A percentile compares a stretch with the other conserved stretches of the same genome.
Conservation (phyloP, 1,140 invertebrate genomes). For the Leucophenga varia region DNA sequence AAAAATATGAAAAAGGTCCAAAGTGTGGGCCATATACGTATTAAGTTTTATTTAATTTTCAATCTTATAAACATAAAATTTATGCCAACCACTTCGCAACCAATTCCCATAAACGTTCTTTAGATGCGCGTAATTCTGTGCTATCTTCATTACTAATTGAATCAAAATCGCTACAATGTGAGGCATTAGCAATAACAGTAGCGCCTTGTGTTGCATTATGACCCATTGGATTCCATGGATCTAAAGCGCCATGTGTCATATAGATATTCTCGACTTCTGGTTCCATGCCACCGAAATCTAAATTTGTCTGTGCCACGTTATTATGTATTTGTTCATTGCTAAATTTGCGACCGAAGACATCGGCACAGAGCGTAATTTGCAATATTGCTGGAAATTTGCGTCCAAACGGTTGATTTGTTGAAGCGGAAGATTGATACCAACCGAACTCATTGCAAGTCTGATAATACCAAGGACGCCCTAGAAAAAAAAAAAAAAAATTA, state of each 20-base stretch:
- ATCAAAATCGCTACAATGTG: slow-evolving; percentile 75
- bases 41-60: background rate
- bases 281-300: slow-evolving; percentile 61
- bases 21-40: background rate
- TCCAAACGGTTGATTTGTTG: slow-evolving; percentile 66
- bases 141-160: slow-evolving; percentile 59
- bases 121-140: slow-evolving; percentile 62
- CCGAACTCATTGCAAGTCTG: slow-evolving; percentile 85
- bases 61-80: no score
- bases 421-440: slow-evolving; percentile 75
- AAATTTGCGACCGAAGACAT: slow-evolving; percentile 65
- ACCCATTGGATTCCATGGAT: slow-evolving; percentile 68
- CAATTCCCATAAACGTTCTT: slow-evolving; percentile 59
- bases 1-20: background rate
- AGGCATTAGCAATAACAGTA: slow-evolving; percentile 45
- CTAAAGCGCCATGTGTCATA: slow-evolving; percentile 63
- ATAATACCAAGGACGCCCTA: slow-evolving; percentile 72
- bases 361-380: slow-evolving; percentile 67
- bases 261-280: slow-evolving; percentile 64
- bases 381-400: slow-evolving; percentile 62
- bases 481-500: background rate
- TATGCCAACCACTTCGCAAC: slow-evolving; percentile 62
- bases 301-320: slow-evolving; percentile 63
- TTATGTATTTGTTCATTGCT: slow-evolving; percentile 56
- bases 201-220: slow-evolving; percentile 61